Conservation (phyloP, 1,140 invertebrate species). For the Microplitis mediator region DNA sequence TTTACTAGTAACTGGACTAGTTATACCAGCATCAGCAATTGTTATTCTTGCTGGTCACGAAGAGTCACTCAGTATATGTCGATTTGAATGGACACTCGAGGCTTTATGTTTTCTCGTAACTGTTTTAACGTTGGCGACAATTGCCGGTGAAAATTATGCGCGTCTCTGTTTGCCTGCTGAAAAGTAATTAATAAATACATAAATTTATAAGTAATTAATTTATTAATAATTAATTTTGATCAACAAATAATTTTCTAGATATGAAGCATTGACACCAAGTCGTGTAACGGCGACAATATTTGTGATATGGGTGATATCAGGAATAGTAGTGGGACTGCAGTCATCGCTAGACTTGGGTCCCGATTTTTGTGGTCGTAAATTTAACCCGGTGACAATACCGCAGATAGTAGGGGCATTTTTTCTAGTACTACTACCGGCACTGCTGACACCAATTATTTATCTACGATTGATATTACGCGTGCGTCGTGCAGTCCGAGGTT, state of each 20-base stretch:
- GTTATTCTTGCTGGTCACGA: constrained; percentile 72
- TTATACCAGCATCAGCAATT: constrained; percentile 75
- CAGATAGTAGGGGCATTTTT: constrained; percentile 64
- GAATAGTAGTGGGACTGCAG: constrained; percentile 63
- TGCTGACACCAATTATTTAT: constrained; percentile 63
- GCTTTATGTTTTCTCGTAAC: constrained; percentile 71
- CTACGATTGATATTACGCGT: constrained; percentile 57
- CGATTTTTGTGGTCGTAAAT: constrained; percentile 68
- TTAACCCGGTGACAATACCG: constrained; percentile 49
- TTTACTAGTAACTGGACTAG: constrained; percentile 72
- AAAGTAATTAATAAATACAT: constrained; percentile 52
- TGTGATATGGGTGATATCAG: constrained; percentile 61
- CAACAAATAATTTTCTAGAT: constrained; percentile 36
- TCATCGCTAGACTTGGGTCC: constrained; percentile 66
- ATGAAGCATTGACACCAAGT: constrained; percentile 58
- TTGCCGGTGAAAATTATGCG: constrained; percentile 70
- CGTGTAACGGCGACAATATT: constrained; percentile 64
- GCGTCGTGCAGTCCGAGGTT: constrained; percentile 59
- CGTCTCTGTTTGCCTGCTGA: constrained; percentile 64
- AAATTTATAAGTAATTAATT: not conserved
- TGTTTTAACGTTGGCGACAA: constrained; percentile 69
- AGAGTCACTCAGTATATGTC: constrained; percentile 67
- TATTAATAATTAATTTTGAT: not conserved
- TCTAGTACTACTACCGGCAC: constrained; percentile 64
- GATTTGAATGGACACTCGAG: constrained; percentile 71